Base-by-base conservation (phyloP, 2,888 invertebrate genomes). In the Nematopogon swammerdamellus region DNA sequence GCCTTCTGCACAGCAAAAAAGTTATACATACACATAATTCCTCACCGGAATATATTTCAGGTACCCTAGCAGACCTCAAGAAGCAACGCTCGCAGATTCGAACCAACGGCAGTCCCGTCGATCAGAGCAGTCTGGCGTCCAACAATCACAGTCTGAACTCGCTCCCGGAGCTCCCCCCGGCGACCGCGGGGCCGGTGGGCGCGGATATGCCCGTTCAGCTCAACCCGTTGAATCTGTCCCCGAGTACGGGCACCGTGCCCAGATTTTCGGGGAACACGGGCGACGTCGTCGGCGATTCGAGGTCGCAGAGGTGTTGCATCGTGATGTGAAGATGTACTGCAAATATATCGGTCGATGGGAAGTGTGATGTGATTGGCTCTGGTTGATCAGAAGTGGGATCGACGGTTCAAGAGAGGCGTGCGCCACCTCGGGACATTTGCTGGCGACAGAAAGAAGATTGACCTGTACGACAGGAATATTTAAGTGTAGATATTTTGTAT, bases 31-130 rank as follows among this genome's bases (percentile, higher is more conserved):
- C n/a, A n/a, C n/a, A 6, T 25, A 8, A 25, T 8, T 25, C 25
- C 8, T 25, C 25, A 25, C 25, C 25, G 25, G n/a, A n/a, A n/a
- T n/a, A n/a, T 36, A 49, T 77, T 76, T 46, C 73, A 80, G 86
- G 89, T 59, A 95, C 95, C 48, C 82, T 97, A 59, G 90, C 95
- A 49, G 95, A 96, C 72, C 81, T 96, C 68, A 97, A 97, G 79
- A 95, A 95, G 70, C 94, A 95, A 66, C 83, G 96, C 55, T 86
- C 92, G 54, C 91, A 91, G 62, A 91, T 89, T 59, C 82, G 92
- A 59, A 81, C 75, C 2, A 87, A 86, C 63, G 85, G 84, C 50
- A 83, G 80, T 55, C 81, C 82, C 0, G 74, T 76, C 2, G 80
- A 80, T 56, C 76, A 63, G 53, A 74, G 72, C 61, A 63, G 61